Conservation (phyloP, 2,113 vertebrate genomes). For the Grammomys surdaster region DNA sequence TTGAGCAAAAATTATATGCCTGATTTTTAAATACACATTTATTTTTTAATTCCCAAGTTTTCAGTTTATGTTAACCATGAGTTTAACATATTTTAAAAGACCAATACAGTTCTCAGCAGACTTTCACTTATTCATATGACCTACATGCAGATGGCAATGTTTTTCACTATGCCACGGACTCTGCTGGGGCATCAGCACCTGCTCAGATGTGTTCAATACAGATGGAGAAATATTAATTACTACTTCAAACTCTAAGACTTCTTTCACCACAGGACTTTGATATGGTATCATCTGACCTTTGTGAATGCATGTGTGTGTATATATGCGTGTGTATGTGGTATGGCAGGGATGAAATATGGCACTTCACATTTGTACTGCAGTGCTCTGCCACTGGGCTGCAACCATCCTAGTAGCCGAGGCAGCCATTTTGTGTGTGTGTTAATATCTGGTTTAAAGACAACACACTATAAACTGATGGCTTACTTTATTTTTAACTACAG, state of each 20-base stretch:
- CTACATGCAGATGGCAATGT: background rate
- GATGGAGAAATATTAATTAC: constrained; percentile 8
- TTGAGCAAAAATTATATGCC: constrained; percentile 15
- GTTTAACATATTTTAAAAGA: constrained; percentile 40
- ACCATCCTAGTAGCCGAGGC: background rate
- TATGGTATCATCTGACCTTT: background rate
- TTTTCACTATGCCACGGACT: background rate
- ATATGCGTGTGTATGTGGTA: background rate
- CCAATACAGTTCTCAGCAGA: background rate
- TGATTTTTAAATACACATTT: background rate
- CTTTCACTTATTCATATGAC: background rate
- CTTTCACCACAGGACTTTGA: constrained; percentile 8
- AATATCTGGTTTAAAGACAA: background rate
- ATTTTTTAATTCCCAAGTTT: background rate
- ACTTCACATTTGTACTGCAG: background rate
- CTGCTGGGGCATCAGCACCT: background rate
- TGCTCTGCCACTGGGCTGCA: background rate
- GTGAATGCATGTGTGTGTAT: background rate
- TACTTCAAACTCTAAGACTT: constrained; percentile 33
- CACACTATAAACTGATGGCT: background rate
- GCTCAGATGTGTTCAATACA: background rate
- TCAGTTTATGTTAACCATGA: background rate
- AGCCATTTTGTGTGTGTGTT: background rate
- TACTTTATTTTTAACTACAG: background rate
- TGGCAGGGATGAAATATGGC: too few relatives aligned